phyloP scores from a whole-genome alignment of 2,113 vertebrate species.

The Seriola aureovittata region DNA sequence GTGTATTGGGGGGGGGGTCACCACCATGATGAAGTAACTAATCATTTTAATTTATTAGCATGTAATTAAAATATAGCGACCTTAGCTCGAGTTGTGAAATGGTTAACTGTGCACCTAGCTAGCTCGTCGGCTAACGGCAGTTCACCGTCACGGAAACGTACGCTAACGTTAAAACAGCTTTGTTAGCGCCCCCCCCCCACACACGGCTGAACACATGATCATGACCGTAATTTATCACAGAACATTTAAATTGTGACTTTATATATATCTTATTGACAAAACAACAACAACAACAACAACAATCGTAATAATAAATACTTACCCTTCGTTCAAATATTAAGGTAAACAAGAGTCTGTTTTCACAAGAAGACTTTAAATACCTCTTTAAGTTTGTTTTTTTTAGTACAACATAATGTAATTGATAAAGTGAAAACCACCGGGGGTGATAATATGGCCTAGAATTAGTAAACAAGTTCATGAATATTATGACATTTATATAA shows the following conservation, averaged over 20 bases:
- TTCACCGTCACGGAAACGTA: constrained; percentile 26
- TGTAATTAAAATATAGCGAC: accelerated
- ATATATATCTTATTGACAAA: neutral
- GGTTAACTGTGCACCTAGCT: constrained; percentile 10
- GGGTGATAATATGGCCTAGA: no score
- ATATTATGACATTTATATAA: neutral
- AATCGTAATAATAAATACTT: no score
- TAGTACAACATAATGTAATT: no score
- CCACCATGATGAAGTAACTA: neutral
- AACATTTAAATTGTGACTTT: neutral
- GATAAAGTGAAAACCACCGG: no score
- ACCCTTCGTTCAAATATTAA: neutral
- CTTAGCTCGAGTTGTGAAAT: neutral
- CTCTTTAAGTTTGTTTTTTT: no score
- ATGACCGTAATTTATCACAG: neutral
- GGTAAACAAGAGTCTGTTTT: no score
- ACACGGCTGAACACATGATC: neutral
- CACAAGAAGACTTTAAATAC: no score
- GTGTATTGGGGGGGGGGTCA: neutral
- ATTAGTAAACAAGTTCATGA: no score
- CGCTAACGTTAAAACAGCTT: constrained; percentile 27
- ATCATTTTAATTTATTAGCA: neutral
- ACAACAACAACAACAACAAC: no score
- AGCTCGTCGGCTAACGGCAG: constrained; percentile 36
- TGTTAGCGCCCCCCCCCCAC: neutral